Conservation (phyloP, 2,888 invertebrate species). For the Cantharis flavilabris region DNA sequence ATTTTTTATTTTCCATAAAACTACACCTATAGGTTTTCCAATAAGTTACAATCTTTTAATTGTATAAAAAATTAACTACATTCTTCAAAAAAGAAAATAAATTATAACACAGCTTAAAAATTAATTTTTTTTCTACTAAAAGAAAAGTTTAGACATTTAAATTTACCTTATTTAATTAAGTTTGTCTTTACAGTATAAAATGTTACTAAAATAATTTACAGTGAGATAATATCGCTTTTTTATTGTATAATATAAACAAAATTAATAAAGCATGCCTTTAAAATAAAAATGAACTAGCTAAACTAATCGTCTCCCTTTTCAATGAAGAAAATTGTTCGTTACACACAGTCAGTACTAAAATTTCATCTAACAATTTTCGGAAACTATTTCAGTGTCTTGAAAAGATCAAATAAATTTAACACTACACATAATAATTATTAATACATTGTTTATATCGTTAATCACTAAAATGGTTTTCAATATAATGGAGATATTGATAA, state of each 20-base stretch:
- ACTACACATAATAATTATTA: conserved; percentile 1
- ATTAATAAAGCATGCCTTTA: not conserved
- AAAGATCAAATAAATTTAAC: not conserved
- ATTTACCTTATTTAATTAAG: not conserved
- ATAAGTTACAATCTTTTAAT: not conserved
- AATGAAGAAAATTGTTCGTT: not conserved
- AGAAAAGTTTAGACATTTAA: not conserved
- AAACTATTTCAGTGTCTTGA: not conserved
- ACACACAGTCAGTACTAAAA: not conserved
- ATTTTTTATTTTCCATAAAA: not conserved
- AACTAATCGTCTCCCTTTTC: not conserved
- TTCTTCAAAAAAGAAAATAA: not conserved
- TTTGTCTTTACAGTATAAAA: not conserved
- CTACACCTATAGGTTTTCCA: not conserved
- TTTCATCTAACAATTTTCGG: not conserved
- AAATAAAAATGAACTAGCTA: not conserved
- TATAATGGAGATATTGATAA: not conserved
- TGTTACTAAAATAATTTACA: not conserved
- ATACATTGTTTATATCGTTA: not conserved
- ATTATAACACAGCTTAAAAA: not conserved
- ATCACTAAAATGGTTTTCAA: not conserved
- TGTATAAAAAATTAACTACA: not conserved
- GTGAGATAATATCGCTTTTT: not conserved
- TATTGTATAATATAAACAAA: not conserved
- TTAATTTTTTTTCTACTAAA: not conserved